Base-by-base conservation (phyloP, 2,888 invertebrate genomes). In the Petrolisthes manimaculis region DNA sequence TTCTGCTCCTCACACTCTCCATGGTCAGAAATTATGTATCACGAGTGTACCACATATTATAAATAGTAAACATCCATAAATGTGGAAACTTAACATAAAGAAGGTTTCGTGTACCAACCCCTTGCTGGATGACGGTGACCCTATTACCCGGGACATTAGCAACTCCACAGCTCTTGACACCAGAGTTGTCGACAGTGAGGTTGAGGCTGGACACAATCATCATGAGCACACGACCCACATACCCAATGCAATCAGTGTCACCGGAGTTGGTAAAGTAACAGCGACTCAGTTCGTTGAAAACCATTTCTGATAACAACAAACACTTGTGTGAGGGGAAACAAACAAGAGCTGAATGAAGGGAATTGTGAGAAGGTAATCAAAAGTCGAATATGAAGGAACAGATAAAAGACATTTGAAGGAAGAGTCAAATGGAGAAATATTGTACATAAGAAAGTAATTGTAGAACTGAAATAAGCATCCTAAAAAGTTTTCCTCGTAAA, bases 141-240 rank as follows among this genome's bases (percentile, higher is more conserved):
- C 79, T 53, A 5, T 83, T 87, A 5, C 83, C 87, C 0, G 78
- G 14, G 14, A 83, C 24, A 37, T 83, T 67, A 12, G 83, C 82
- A n/a, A 83, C 78, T 4, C 86, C 86, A 24, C 86, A 86, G 53
- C n/a, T 14, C 4, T 53, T 24, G 4, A 79, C 87, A 9, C 6
- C 1, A 3, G 69, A 79, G 83, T 87, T 87, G 79, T 77, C 78
- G 18, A 87, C 21, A 14, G 78, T 78, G 1, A 87, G 83, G 78
- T 87, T 87, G 24, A 87, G 78, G 69, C 53, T 12, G 1, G 24
- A 24, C 8, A 69, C 37, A 5, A 87, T 21, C 24, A 79, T 9
- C 78, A 78, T 55, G 55, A 87, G 51, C 71, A 87, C n/a, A 8
- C 61, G 55, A 3, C 87, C 83, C 9, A 87, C 87, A 51, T 87